Conservation (phyloP, 2,888 invertebrate species). For the Stenodera caucasica region DNA sequence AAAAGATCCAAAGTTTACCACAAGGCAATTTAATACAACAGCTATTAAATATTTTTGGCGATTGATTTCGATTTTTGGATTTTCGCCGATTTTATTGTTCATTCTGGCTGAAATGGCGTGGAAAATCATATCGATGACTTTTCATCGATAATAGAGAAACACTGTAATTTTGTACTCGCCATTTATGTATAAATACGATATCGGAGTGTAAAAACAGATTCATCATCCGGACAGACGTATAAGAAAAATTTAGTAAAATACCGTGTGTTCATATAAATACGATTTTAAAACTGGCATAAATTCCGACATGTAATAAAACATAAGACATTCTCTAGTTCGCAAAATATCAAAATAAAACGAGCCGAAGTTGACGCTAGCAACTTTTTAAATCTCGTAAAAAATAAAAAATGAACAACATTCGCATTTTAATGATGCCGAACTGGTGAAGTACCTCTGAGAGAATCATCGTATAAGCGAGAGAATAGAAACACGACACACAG, state of each 20-base stretch:
- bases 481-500: constrained; percentile 26
- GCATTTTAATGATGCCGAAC: constrained; percentile 44
- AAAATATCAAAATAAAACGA: constrained; percentile 37
- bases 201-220: constrained; percentile 23
- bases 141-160: not conserved
- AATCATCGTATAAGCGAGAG: constrained; percentile 16
- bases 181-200: not conserved
- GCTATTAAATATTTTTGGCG: too few relatives aligned
- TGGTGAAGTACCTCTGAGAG: constrained; percentile 35
- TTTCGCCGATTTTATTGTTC: too few relatives aligned
- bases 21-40: not conserved
- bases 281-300: constrained; percentile 27
- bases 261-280: constrained; percentile 29
- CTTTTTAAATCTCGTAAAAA: constrained; percentile 44
- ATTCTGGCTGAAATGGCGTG: not conserved
- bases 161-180: too few relatives aligned
- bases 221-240: constrained; percentile 25
- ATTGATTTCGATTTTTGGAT: too few relatives aligned
- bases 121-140: not conserved
- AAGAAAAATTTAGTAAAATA: constrained; percentile 31
- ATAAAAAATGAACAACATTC: constrained; percentile 46
- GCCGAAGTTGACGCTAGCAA: constrained; percentile 34
- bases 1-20: not conserved
- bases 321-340: constrained; percentile 17
- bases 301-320: constrained; percentile 31